These are phyloP conservation scores for Drosophila willistoni DNA, from an alignment of 1,140 invertebrate genomes.

Conservation along the genomic window DNA sequence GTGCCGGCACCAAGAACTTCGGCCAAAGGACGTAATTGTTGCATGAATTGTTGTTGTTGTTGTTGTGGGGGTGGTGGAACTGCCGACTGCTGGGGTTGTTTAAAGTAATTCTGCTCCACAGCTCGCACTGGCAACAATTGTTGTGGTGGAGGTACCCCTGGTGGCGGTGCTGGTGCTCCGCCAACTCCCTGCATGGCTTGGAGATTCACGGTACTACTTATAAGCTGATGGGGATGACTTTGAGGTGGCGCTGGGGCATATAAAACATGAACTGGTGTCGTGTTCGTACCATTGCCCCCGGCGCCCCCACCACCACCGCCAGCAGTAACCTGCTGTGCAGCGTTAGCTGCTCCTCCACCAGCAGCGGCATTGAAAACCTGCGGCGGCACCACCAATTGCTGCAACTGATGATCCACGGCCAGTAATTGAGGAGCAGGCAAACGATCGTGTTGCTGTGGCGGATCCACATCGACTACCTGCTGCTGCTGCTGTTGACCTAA, in stretches of 20 bases:
- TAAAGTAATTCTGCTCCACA: constrained; percentile 86
- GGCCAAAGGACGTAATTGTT: constrained; percentile 86
- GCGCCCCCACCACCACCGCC: constrained; percentile 31
- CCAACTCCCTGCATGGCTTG: constrained; percentile 58
- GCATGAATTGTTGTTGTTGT: constrained; percentile 78
- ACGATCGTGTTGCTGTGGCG: constrained; percentile 35
- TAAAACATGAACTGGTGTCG: constrained; percentile 77
- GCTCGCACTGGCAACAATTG: constrained; percentile 82
- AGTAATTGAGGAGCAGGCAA: constrained; percentile 17
- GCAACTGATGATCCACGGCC: constrained; percentile 31
- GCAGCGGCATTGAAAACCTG: constrained; percentile 41
- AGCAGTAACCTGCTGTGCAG: constrained; percentile 15
- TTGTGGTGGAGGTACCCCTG: constrained; percentile 34
- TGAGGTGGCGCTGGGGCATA: constrained; percentile 81
- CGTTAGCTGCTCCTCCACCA: constrained; percentile 40
- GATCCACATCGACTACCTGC: constrained; percentile 44
- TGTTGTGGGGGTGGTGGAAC: constrained; percentile 55
- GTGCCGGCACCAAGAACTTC: constrained; percentile 88
- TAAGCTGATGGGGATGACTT: constrained; percentile 61
- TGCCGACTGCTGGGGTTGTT: constrained; percentile 84
- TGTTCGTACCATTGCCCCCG: constrained; percentile 32
- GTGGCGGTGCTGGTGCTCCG: constrained; percentile 37
- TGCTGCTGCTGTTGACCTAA: constrained; percentile 24
- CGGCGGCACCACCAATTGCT: constrained; percentile 40
- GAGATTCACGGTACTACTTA: constrained; percentile 75